A percentile compares a stretch with the other conserved stretches of the same genome.
phyloP scores from a whole-genome alignment of 2,113 vertebrate species.

The Desmodus rotundus region DNA sequence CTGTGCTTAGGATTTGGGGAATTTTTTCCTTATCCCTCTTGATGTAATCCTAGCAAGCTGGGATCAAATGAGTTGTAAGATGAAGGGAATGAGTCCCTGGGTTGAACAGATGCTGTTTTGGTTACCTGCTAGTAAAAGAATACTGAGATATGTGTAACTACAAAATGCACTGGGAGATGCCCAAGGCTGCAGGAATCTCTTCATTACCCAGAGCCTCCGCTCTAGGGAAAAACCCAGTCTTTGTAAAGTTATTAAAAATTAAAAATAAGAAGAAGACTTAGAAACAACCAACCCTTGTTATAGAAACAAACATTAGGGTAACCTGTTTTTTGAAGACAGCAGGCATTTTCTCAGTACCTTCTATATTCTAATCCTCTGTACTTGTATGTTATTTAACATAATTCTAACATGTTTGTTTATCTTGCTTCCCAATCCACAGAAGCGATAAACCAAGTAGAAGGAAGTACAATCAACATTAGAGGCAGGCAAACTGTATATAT shows the following conservation, averaged over 20 bases:
- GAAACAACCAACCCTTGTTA: neutral
- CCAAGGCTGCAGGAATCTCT: fast-evolving
- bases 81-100: neutral
- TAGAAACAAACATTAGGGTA: neutral
- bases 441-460: neutral
- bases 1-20: neutral
- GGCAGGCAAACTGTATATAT: neutral
- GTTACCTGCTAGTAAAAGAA: neutral
- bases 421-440: neutral
- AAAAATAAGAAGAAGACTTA: neutral
- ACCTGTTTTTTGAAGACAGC: neutral
- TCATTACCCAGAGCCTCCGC: neutral
- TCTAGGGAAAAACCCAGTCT: neutral
- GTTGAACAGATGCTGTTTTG: neutral
- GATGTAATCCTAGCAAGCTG: neutral
- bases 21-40: neutral
- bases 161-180: neutral
- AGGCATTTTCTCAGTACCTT: neutral
- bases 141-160: neutral
- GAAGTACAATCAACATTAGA: neutral
- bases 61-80: neutral
- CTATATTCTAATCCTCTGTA: neutral
- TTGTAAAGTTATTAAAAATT: neutral
- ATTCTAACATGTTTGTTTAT: neutral
- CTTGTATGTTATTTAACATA: neutral